Evolutionary conservation across 2,113 vertebrate genomes (phyloP).

Genomic region (Chunga burmeisteri): DNA sequence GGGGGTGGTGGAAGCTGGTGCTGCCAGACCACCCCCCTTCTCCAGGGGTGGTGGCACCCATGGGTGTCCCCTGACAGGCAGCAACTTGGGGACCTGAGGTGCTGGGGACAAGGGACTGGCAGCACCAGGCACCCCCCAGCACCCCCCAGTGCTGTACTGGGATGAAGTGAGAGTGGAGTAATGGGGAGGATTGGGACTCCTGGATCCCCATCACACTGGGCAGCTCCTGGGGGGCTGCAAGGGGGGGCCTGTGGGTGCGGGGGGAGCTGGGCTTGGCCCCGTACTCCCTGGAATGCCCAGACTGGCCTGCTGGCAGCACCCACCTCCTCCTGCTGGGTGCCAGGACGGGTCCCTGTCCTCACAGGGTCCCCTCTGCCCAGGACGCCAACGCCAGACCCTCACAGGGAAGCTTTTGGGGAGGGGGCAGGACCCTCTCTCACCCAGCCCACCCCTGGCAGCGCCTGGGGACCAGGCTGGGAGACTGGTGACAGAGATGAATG

Average conservation of each 20-base stretch:
- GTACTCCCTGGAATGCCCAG: background rate
- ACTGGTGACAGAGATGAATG: background rate
- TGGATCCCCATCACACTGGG: background rate
- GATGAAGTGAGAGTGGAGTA: background rate
- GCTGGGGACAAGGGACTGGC: background rate
- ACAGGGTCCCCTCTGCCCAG: background rate
- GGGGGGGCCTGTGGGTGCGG: background rate
- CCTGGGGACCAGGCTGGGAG: background rate
- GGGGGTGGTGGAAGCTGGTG: background rate
- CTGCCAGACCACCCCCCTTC: background rate
- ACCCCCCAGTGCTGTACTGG: background rate
- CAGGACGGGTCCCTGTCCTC: background rate
- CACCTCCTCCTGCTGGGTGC: background rate
- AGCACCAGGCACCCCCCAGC: background rate
- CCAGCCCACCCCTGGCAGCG: fast-evolving
- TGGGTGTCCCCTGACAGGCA: background rate
- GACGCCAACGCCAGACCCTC: fast-evolving
- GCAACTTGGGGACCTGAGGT: background rate
- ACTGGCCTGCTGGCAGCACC: background rate
- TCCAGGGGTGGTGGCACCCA: background rate
- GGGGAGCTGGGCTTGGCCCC: background rate
- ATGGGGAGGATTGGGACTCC: fast-evolving
- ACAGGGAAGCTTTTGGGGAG: background rate
- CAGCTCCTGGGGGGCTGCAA: background rate
- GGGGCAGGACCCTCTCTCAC: background rate